Conservation (phyloP, 2,113 vertebrate genomes). For the Orthonyx spaldingii region DNA sequence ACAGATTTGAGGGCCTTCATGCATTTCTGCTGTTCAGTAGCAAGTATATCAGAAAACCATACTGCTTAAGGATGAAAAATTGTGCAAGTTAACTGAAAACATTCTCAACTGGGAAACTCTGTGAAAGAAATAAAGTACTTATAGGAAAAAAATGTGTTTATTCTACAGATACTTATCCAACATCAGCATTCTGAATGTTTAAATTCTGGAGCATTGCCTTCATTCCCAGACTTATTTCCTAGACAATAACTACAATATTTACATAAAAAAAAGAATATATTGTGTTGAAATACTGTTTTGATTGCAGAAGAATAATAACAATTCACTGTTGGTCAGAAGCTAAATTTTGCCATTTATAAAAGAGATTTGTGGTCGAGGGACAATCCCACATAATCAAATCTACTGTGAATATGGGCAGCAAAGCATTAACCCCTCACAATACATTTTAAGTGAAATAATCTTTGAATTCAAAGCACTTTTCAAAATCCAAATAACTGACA, state of each 20-base stretch:
- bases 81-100: background rate
- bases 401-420: background rate
- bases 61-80: background rate
- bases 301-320: background rate
- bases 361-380: background rate
- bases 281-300: background rate
- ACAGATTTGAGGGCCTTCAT: background rate
- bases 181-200: background rate
- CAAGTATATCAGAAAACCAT: background rate
- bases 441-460: background rate
- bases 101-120: background rate
- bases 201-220: background rate
- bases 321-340: background rate
- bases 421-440: background rate
- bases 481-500: background rate
- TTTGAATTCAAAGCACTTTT: background rate
- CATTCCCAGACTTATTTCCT: background rate
- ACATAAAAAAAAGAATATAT: background rate
- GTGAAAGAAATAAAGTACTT: background rate
- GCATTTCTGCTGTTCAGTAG: background rate
- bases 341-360: background rate
- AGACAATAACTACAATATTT: background rate
- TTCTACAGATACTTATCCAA: background rate
- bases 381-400: background rate
- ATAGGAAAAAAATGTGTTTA: background rate